Base-by-base conservation (phyloP, 2,113 vertebrate genomes). In the Riparia riparia region DNA sequence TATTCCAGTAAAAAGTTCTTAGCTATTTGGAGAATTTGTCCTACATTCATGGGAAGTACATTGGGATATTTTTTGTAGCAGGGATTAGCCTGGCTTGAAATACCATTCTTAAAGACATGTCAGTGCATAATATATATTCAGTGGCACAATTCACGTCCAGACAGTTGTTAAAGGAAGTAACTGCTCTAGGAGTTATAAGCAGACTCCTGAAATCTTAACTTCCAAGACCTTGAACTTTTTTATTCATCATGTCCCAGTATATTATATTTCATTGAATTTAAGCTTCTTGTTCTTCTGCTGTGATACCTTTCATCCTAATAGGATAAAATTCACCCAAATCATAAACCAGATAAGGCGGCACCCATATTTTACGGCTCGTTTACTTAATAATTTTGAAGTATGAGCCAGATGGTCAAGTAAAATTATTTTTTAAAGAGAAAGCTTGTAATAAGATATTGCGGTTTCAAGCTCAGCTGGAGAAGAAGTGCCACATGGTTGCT, bases 401-500 rank as follows among this genome's bases (percentile, higher is more conserved):
- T 69, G 11, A 60, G 8, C 2, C 17, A 20, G 26, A 37, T 13
- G 3, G 13, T 53, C 3, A 13, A 77, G 11, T 12, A 72, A 76
- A 87, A 54, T 15, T 57, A 28, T n/a, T 56, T 68, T 58, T 58
- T 68, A 50, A 50, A n/a, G 26, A 76, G 16, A 74, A 80, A 68
- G 2, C 2, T 19, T 37, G 3, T 20, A 49, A 47, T 10, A 47
- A 53, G 0, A 57, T 9, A 9, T 9, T 84, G 60, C 42, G 20
- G 13, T 86, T 76, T 66, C 42, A 58, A 66, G 16, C 17, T n/a
- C 51, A 66, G 20, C 25, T 68, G 53, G 8, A 31, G 8, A 37
- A 44, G 31, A 58, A 47, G 44, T 2, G 10, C 6, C 31, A 31
- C 8, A 5, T 2, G 6, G 53, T 31, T 0, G 0, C 8, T 26